Conservation (phyloP, 2,888 invertebrate species). For the Syrphus vitripennis region DNA sequence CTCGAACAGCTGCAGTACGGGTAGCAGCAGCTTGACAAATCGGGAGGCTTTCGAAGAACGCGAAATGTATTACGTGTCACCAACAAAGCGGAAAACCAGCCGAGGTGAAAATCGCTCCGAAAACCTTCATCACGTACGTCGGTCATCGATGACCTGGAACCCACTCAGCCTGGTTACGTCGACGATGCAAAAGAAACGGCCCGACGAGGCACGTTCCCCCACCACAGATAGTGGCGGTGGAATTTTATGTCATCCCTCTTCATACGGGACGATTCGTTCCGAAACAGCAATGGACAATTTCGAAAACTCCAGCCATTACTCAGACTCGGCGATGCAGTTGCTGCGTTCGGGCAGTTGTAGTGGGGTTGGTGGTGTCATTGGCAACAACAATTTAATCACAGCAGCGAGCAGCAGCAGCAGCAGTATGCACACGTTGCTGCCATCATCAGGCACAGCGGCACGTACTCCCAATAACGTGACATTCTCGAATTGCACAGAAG, state of each 20-base stretch:
- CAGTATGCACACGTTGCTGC: conserved; percentile 72
- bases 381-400: conserved; percentile 71
- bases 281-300: conserved; percentile 75
- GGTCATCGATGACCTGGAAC: conserved; percentile 63
- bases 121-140: conserved; percentile 53
- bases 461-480: conserved; percentile 76
- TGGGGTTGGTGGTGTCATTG: conserved; percentile 71
- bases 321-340: conserved; percentile 76
- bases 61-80: conserved; percentile 80
- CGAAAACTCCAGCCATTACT: conserved; percentile 76
- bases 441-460: conserved; percentile 43
- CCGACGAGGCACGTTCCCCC: conserved; percentile 53
- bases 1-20: conserved; percentile 76
- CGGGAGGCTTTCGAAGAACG: conserved; percentile 76
- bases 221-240: conserved; percentile 55
- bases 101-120: conserved; percentile 67
- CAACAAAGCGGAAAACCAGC: conserved; percentile 78
- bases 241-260: conserved; percentile 62
- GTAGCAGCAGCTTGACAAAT: conserved; percentile 73
- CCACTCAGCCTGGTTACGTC: conserved; percentile 68
- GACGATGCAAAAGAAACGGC: conserved; percentile 69
- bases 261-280: conserved; percentile 73
- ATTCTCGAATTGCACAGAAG: conserved; percentile 78
- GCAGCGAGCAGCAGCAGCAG: conserved; percentile 64
- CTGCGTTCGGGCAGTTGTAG: conserved; percentile 74